Evolutionary conservation across 2,888 invertebrate genomes (phyloP).

Genomic region (Agrotis puta): DNA sequence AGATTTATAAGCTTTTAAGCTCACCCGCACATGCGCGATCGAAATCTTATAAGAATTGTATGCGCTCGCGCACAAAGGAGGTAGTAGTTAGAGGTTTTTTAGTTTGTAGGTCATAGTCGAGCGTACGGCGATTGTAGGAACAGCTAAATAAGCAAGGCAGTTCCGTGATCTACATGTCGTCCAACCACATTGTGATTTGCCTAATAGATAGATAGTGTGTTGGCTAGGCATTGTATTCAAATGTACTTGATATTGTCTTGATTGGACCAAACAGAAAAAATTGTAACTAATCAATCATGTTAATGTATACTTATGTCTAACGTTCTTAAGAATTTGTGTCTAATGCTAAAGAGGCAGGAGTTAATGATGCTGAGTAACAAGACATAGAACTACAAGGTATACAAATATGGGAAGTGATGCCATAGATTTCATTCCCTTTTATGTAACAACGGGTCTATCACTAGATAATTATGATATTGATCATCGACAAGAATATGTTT

Average conservation of each 20-base stretch:
- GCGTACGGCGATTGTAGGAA: constrained; percentile 67
- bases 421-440: no score
- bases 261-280: neutral
- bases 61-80: constrained; percentile 71
- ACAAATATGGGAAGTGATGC: neutral
- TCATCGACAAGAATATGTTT: constrained; percentile 14
- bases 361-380: constrained; percentile 6
- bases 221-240: constrained; percentile 35
- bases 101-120: constrained; percentile 84
- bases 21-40: constrained; percentile 75
- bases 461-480: constrained; percentile 2
- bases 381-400: no score
- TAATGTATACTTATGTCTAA: neutral
- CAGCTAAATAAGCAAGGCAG: constrained; percentile 72
- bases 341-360: neutral
- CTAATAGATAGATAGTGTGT: constrained; percentile 34
- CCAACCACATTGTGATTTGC: constrained; percentile 67
- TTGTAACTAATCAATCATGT: constrained; percentile 3
- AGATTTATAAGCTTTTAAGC: constrained; percentile 87
- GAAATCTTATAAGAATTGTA: constrained; percentile 67
- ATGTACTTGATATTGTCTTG: constrained; percentile 8
- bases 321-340: neutral
- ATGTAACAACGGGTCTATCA: neutral
- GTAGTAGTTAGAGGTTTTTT: constrained; percentile 77
- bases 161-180: constrained; percentile 81